Conservation (phyloP, 2,888 invertebrate genomes). For the Lydus trimaculatus region DNA sequence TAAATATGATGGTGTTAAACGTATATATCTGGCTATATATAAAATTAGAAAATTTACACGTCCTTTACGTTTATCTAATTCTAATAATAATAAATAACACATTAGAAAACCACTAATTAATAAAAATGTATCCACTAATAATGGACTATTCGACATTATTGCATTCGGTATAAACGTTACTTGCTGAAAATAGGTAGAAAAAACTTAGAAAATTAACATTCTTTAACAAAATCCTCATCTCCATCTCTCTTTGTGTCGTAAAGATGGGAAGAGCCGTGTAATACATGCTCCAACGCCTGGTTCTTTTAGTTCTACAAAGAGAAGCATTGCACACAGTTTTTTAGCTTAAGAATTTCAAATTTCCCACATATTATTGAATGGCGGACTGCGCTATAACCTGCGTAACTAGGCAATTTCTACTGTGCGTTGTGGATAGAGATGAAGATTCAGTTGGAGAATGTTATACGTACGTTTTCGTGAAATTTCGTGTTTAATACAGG, state of each 20-base stretch:
- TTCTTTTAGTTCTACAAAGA: too few relatives aligned
- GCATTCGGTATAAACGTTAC: constrained; percentile 66
- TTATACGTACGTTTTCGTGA: constrained; percentile 64
- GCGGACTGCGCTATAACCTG: too few relatives aligned
- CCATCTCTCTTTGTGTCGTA: too few relatives aligned
- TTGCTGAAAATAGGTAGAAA: constrained; percentile 63
- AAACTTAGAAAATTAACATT: not conserved
- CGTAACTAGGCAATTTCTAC: not conserved
- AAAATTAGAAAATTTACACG: constrained; percentile 68
- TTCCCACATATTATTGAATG: too few relatives aligned
- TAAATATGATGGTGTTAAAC: constrained; percentile 77
- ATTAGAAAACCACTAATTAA: constrained; percentile 76
- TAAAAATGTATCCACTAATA: constrained; percentile 77
- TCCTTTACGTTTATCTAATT: constrained; percentile 72
- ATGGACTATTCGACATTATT: constrained; percentile 71
- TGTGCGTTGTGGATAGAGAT: too few relatives aligned
- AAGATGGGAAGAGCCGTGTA: too few relatives aligned
- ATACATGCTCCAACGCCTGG: too few relatives aligned
- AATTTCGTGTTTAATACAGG: constrained; percentile 72
- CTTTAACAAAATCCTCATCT: too few relatives aligned
- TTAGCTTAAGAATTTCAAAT: too few relatives aligned
- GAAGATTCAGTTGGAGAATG: too few relatives aligned
- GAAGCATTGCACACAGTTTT: too few relatives aligned
- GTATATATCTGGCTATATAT: constrained; percentile 72
- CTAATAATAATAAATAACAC: constrained; percentile 70